Base-by-base conservation (phyloP, 92 coral and sea anemone genomes). In the Bergia sp. region DNA sequence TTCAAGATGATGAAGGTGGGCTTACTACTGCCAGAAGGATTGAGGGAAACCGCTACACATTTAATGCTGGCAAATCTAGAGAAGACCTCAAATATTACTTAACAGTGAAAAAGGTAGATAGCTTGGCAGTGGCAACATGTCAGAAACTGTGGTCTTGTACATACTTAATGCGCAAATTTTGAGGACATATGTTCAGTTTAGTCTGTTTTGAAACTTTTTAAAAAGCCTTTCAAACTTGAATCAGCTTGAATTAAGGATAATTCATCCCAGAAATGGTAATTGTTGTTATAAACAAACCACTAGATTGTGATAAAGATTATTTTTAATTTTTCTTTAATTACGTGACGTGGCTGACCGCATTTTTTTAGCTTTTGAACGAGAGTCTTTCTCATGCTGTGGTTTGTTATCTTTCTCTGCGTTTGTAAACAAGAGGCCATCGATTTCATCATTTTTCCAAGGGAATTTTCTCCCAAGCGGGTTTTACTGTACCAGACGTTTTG, bases 331-430 rank as follows among this genome's bases (percentile, higher is more conserved):
- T 29, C 29, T 29, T 29, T 29, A 29, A 29, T 29, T 29, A 29
- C 0, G 29, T 29, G 29, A 29, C 29, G 29, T 29, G 29, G 29
- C 29, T 29, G 29, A 29, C 29, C 29, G 29, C 29, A 29, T 29
- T n/a, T 47, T n/a, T n/a, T n/a, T n/a, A n/a, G n/a, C 53, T 64
- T 86, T 29, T 29, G 29, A 29, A 29, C 29, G 29, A 29, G 29
- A 29, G 29, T 29, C 29, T 29, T 29, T 29, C 29, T 0, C 29
- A 29, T 29, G 29, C 29, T 29, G 90, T 80, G 92, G 88, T 92
- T 92, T 76, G 93, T 90, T 77, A 92, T 49, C 79, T 86, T 92
- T 72, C 85, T 72, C 0, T 81, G 78, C 21, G 85, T 90, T 72
- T 79, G 77, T 37, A 90, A 57, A 79, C 84, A 29, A 29, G 29